Evolutionary conservation across 1,140 invertebrate species (phyloP), one percentile per base, ranked within the genome.

Genomic region (Calosoma granatense): DNA sequence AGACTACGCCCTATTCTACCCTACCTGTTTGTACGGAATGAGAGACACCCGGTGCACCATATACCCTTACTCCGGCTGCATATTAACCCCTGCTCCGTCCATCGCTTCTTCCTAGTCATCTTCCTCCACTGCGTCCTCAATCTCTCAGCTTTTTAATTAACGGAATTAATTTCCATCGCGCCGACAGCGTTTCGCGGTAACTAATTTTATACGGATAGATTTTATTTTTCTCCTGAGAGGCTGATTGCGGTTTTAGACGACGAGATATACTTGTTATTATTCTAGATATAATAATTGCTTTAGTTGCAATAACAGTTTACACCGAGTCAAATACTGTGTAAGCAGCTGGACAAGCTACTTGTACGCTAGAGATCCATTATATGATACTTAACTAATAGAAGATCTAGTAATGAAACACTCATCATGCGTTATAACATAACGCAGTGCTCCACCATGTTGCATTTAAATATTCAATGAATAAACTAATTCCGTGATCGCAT

Each of bases 81-180:
- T n/a, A n/a, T n/a, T n/a, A n/a, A 36, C 26, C 26, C 26, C 26
- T 36, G 6, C 26, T 36, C 26, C 6, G 6, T n/a, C 26, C n/a
- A 36, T 36, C 41, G 41, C 15, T 17, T 47, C 15, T 14, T 4
- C 4, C 26, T 30, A 6, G 14, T 30, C 26, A 30, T 30, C 26
- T 6, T 30, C 6, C 6, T 14, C 26, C 6, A 4, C 14, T 30
- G 17, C 9, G 41, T 36, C 17, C 6, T 47, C 6, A 17, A 47
- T 47, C 41, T n/a, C n/a, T 17, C 41, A 47, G 41, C 9, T 47
- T 47, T 47, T 47, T 47, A 47, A 47, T 47, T 47, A 47, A 47
- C 41, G 41, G 41, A 47, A 47, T 47, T 47, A 47, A 47, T 47
- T 47, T 47, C 17, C 41, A 47, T 47, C 41, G 41, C 41, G 41